These are phyloP conservation scores for Neofelis nebulosa DNA, from an alignment of 2,113 vertebrate genomes.

Conservation along the genomic window DNA sequence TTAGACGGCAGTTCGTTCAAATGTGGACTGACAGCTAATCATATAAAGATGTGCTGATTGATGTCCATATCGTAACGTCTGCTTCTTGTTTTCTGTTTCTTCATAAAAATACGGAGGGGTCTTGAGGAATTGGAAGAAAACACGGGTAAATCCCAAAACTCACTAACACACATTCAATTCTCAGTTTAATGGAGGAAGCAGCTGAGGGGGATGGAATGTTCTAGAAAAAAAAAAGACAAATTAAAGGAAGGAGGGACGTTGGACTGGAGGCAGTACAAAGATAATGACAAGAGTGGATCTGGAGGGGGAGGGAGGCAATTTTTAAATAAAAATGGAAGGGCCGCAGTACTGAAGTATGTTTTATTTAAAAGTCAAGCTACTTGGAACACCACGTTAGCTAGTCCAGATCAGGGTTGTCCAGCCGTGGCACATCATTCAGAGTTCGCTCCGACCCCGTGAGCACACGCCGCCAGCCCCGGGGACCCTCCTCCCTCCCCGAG, in stretches of 20 bases:
- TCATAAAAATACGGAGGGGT: background rate
- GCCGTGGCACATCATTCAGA: background rate
- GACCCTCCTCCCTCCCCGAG: too few relatives aligned
- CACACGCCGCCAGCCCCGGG: background rate
- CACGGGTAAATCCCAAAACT: background rate
- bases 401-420: background rate
- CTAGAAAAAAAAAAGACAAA: conserved; percentile 27
- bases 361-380: background rate
- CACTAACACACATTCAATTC: background rate
- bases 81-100: background rate
- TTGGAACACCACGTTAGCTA: background rate
- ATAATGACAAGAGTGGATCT: background rate
- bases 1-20: background rate
- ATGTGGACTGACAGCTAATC: background rate
- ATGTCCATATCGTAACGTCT: background rate
- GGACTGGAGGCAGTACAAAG: conserved; percentile 12
- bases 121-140: background rate
- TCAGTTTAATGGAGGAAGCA: conserved; percentile 26
- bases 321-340: background rate
- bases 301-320: background rate
- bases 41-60: background rate
- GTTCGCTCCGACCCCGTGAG: background rate
- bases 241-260: background rate
- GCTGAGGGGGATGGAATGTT: conserved; percentile 49
- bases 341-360: background rate